These are phyloP conservation scores for Hippoglossus stenolepis DNA, from an alignment of 2,113 vertebrate species.

Conservation along the genomic window DNA sequence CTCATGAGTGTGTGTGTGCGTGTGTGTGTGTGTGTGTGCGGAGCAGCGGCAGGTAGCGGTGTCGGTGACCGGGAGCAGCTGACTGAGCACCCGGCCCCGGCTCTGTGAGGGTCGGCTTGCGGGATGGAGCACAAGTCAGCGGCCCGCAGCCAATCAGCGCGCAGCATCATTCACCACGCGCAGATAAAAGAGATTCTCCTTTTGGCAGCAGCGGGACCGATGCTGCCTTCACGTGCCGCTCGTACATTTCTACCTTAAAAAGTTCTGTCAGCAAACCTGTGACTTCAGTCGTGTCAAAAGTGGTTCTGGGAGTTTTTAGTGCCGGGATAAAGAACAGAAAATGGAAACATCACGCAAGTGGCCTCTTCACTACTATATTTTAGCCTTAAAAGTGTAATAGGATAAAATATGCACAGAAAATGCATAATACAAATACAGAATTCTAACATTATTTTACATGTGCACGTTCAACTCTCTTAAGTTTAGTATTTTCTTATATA, in stretches of 20 bases:
- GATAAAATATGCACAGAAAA: background rate
- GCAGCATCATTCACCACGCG: slow-evolving; percentile 65
- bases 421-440: background rate
- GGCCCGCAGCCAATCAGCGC: slow-evolving; percentile 74
- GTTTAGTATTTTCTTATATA: no score
- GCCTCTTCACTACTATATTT: background rate
- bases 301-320: background rate
- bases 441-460: no score
- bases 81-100: slow-evolving; percentile 62
- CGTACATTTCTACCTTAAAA: slow-evolving; percentile 8
- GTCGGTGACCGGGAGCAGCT: slow-evolving; percentile 57
- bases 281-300: background rate
- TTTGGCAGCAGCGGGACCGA: background rate
- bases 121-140: slow-evolving; percentile 66
- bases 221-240: slow-evolving; percentile 51
- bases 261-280: background rate
- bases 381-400: background rate
- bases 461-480: no score
- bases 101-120: slow-evolving; percentile 52
- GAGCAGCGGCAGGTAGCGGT: slow-evolving; percentile 44
- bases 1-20: slow-evolving; percentile 39
- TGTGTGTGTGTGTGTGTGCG: slow-evolving; percentile 7
- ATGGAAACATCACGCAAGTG: background rate
- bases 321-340: no score
- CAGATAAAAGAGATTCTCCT: slow-evolving; percentile 58